These are phyloP conservation scores for Philaethria dido DNA, from an alignment of 2,888 invertebrate species.

Conservation along the genomic window DNA sequence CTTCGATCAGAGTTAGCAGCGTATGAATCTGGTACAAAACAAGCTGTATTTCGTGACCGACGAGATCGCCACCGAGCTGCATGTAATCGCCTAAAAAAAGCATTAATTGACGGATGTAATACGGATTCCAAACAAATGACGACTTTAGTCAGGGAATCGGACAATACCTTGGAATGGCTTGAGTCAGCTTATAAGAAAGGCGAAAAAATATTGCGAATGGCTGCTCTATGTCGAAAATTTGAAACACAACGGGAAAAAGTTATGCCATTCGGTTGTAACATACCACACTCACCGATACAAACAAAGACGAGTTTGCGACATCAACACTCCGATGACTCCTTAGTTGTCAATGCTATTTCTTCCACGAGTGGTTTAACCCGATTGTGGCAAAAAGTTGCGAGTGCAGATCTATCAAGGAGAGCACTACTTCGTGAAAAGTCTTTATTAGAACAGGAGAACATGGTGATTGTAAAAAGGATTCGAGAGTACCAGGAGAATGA, in stretches of 20 bases:
- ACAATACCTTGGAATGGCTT: conserved; percentile 70
- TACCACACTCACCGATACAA: conserved; percentile 58
- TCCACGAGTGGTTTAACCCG: conserved; percentile 66
- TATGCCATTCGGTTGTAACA: conserved; percentile 62
- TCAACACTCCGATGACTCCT: conserved; percentile 61
- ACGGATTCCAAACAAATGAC: conserved; percentile 62
- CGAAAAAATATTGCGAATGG: conserved; percentile 77
- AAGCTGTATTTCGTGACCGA: conserved; percentile 72
- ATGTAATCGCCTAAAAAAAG: conserved; percentile 61
- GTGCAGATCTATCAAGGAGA: conserved; percentile 67
- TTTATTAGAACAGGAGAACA: conserved; percentile 66
- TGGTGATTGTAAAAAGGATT: conserved; percentile 54
- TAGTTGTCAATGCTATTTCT: conserved; percentile 63
- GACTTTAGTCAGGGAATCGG: conserved; percentile 65
- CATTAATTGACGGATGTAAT: conserved; percentile 57
- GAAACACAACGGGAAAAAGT: conserved; percentile 83
- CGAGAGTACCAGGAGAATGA: conserved; percentile 53
- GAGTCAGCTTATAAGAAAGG: conserved; percentile 71
- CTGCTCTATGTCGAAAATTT: conserved; percentile 81
- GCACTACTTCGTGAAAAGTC: conserved; percentile 69
- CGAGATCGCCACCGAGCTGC: conserved; percentile 69
- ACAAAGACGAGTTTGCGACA: conserved; percentile 54
- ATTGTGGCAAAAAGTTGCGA: conserved; percentile 73
- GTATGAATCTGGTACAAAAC: conserved; percentile 76
- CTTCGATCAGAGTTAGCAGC: conserved; percentile 67